Evolutionary conservation across 1,140 invertebrate genomes (phyloP), one percentile per base, ranked within the genome.

Genomic region (Elymnias hypermnestra): DNA sequence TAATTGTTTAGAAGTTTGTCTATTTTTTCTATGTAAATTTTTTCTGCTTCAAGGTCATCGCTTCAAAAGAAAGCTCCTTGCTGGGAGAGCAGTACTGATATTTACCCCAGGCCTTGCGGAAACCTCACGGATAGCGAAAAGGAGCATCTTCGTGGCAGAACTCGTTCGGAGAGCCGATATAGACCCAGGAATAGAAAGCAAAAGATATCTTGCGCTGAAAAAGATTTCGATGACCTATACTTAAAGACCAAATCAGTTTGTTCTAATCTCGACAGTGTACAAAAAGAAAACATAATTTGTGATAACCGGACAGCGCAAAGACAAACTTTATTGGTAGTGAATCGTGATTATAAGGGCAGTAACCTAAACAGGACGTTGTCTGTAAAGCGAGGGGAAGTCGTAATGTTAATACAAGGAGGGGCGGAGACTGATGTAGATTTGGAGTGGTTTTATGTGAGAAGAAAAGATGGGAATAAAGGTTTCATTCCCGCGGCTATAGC

Each of bases 51-150:
- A 63, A 87, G 83, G 48, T 53, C 78, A 51, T 72, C 75, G 5
- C 12, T 72, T 2, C 83, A 83, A 36, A 89, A 87, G 53, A 87
- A 88, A 36, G 87, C 88, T 0, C 91, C 90, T 2, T 94, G 92
- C 57, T 94, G 93, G 93, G 92, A 94, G 72, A 92, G 92, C 47
- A 92, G 91, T 39, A 92, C 91, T 0, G 93, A 94, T 69, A 89
- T 21, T 21, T 21, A 21, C 19, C 19, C 19, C 19, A 89, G 89
- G 18, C 92, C 93, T 0, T 88, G 87, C 60, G 91, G 92, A 3
- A 93, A 92, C 63, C 89, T 92, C 73, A 93, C 92, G 0, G 92
- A 94, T 58, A 92, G 88, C 1, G 91, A 93, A 61, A 93, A 93
- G 57, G 88, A 89, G 59, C 87, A 89, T 17, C 53, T 89, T 17